phyloP scores from a whole-genome alignment of 2,113 vertebrate genomes.

The Rattus norvegicus region DNA sequence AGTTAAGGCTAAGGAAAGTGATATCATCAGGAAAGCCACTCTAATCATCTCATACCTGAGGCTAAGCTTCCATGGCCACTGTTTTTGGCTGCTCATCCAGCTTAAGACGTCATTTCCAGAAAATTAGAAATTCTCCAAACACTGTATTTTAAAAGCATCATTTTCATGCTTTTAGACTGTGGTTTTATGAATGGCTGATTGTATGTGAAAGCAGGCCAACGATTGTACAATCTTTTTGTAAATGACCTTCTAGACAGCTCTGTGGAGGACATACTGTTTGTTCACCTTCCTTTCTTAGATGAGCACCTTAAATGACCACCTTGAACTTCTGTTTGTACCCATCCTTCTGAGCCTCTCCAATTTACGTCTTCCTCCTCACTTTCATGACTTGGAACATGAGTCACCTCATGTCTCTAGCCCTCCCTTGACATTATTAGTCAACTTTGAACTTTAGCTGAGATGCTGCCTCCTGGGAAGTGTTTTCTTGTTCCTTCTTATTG shows the following conservation, averaged over 20 bases:
- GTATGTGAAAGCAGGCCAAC: neutral
- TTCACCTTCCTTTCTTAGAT: neutral
- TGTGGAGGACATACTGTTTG: neutral
- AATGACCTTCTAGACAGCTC: neutral
- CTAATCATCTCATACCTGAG: neutral
- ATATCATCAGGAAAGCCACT: neutral
- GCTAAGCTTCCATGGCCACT: neutral
- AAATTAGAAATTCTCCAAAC: neutral
- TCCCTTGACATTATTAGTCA: neutral
- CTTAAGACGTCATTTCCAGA: constrained; percentile 10
- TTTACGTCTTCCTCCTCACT: neutral
- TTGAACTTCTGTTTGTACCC: too few relatives aligned
- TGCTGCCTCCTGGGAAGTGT: neutral
- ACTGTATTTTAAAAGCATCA: constrained; percentile 3
- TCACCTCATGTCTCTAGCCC: neutral
- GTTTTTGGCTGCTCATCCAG: neutral
- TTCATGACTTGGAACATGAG: neutral
- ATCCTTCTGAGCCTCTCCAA: neutral
- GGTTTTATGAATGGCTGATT: neutral
- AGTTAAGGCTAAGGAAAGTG: too few relatives aligned
- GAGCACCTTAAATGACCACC: neutral
- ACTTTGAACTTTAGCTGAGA: neutral
- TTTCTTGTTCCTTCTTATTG: neutral
- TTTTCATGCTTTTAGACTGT: neutral
- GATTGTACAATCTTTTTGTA: neutral